These are phyloP conservation scores for Oscheius sp. DNA, from an alignment of 2,888 invertebrate species.

Conservation along the genomic window DNA sequence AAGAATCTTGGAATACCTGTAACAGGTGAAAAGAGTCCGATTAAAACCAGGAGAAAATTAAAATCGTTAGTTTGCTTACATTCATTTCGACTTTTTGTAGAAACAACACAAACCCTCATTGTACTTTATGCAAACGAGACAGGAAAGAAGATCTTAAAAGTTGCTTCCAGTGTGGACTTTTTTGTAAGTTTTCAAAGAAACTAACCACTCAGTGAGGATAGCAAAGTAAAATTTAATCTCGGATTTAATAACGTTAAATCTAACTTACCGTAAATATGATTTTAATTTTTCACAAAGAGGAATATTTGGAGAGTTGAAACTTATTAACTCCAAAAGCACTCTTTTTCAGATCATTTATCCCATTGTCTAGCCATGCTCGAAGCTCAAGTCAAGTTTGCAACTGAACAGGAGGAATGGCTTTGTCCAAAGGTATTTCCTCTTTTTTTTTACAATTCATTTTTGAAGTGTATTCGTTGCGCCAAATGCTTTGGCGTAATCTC, in stretches of 20 bases:
- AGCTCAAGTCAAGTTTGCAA: background rate
- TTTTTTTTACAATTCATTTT: background rate
- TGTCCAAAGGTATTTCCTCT: slow-evolving; percentile 26
- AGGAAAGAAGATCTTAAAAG: slow-evolving; percentile 19
- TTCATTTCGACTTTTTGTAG: slow-evolving; percentile 10
- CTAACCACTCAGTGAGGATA: background rate
- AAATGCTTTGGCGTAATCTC: slow-evolving; percentile 35
- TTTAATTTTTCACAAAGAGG: too few species aligned
- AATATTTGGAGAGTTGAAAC: too few species aligned
- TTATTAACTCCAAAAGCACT: background rate
- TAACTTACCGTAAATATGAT: background rate
- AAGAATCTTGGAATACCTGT: background rate
- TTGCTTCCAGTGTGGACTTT: slow-evolving; percentile 11
- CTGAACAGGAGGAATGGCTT: slow-evolving; percentile 12
- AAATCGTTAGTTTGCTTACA: slow-evolving; percentile 17
- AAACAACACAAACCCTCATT: slow-evolving; percentile 11
- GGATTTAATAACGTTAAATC: too few species aligned
- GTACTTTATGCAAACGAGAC: slow-evolving; percentile 24
- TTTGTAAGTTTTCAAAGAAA: background rate
- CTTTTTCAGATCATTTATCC: slow-evolving; percentile 25
- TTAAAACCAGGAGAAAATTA: slow-evolving; percentile 28
- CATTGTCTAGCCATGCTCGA: slow-evolving; percentile 12
- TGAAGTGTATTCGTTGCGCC: slow-evolving; percentile 36
- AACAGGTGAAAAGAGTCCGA: slow-evolving; percentile 3
- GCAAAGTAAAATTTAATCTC: too few species aligned